Percentiles rank a stretch among this genome's conserved stretches.
Conservation (phyloP, 2,797 vertebrate species). For the Pipistrellus pygmaeus region DNA sequence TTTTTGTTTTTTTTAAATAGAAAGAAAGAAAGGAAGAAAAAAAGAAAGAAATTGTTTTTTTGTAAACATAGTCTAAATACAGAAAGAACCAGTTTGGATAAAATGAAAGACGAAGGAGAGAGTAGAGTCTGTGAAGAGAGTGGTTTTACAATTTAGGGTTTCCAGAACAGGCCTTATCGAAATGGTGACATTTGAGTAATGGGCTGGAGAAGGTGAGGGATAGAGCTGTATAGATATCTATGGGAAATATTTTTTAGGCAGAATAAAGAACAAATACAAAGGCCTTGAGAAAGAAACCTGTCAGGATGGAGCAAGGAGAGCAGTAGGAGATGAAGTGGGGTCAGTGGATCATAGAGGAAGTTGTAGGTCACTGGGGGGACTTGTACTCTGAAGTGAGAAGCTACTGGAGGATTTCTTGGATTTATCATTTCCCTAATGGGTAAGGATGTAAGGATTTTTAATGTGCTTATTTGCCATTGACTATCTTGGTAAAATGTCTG, state of each 20-base stretch:
- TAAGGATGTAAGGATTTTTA: background rate
- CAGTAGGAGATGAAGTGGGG: background rate
- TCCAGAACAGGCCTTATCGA: background rate
- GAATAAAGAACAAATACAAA: background rate
- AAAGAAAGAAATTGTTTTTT: too few species aligned
- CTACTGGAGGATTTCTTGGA: background rate
- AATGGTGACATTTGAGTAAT: background rate
- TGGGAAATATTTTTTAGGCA: background rate
- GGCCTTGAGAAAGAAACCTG: background rate
- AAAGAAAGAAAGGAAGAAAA: too few species aligned
- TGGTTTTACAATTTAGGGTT: background rate
- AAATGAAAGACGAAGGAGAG: too few species aligned
- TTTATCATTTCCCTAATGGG: background rate
- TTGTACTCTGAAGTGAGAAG: background rate
- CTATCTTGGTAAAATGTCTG: conserved; percentile 30
- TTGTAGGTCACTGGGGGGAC: background rate
- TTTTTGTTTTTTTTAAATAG: too few species aligned
- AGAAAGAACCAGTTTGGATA: too few species aligned
- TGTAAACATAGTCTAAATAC: too few species aligned
- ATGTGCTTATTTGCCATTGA: background rate
- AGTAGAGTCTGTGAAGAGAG: background rate
- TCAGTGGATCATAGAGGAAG: background rate
- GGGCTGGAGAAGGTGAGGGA: background rate
- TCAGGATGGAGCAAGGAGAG: background rate
- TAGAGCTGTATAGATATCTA: background rate